Base-by-base conservation (phyloP, 2,888 invertebrate species). In the Seira ritae region DNA sequence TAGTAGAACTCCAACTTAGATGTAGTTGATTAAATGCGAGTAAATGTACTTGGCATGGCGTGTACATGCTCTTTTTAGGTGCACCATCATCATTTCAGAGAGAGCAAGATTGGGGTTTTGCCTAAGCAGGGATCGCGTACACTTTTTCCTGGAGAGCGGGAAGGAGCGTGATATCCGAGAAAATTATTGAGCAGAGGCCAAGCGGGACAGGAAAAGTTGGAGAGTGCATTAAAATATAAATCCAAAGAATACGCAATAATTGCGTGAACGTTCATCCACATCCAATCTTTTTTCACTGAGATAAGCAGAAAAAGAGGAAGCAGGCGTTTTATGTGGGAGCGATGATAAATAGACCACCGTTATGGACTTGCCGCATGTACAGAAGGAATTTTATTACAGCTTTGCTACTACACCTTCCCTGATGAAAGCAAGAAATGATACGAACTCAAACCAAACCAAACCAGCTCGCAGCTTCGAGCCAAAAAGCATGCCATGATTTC, bases 211-310 rank as follows among this genome's bases (percentile, higher is more conserved):
- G 82, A 77, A 82, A 82, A 77, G 72, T 50, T 76, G 77, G 69
- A 55, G 80, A 81, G 82, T 82, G 82, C 82, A 82, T 82, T 82
- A 82, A 82, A 82, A 82, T 82, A 82, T 77, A 82, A 77, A 82
- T 81, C 81, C 81, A 76, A 50, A 76, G 76, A 76, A 81, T 76
- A 77, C 76, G 71, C 82, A 82, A 82, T 76, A 77, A 82, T 77
- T 82, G 72, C 76, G 77, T 68, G 68, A 67, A 46, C 62, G 66
- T 19, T 50, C 17, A 50, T 50, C 50, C 50, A 74, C 65, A 66
- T 74, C 80, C 80, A 73, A 50, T 67, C 24, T 73, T 37, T 55
- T 65, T 68, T 72, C 17, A 20, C 66, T 31, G 69, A 19, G 31
- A 50, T 50, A 50, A 50, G 17, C 50, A 50, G 20, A 69, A 23